These are phyloP conservation scores for Rhysida immarginata DNA, from an alignment of 1,140 invertebrate species.

Conservation along the genomic window DNA sequence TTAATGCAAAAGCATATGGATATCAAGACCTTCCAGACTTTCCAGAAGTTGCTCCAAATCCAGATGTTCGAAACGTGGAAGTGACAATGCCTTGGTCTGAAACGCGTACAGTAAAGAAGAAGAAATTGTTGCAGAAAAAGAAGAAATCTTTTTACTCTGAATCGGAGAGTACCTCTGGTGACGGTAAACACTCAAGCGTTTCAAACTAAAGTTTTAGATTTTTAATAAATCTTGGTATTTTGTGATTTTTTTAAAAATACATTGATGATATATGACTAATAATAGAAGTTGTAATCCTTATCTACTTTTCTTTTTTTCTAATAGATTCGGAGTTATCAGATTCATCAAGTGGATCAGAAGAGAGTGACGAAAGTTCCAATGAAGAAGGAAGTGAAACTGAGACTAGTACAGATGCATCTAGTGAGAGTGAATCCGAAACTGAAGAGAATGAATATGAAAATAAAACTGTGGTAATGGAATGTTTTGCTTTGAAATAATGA, in stretches of 20 bases:
- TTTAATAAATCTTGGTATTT: too few relatives aligned
- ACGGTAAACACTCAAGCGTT: too few relatives aligned
- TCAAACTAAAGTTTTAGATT: too few relatives aligned
- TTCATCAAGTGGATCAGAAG: neutral
- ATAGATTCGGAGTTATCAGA: too few relatives aligned
- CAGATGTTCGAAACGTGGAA: slow-evolving; percentile 59
- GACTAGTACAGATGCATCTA: slow-evolving; percentile 12
- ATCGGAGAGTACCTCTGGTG: slow-evolving; percentile 12
- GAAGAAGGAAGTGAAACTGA: slow-evolving; percentile 13
- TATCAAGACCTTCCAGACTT: slow-evolving; percentile 80
- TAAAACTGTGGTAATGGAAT: too few relatives aligned
- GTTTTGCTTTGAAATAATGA: too few relatives aligned
- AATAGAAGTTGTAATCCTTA: too few relatives aligned
- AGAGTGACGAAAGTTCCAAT: neutral
- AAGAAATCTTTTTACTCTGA: slow-evolving; percentile 39
- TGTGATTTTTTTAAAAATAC: too few relatives aligned
- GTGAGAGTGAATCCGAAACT: slow-evolving; percentile 15
- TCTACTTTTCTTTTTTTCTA: too few relatives aligned
- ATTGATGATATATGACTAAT: too few relatives aligned
- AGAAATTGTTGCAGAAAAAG: slow-evolving; percentile 27
- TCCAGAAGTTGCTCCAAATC: slow-evolving; percentile 57
- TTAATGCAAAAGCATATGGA: slow-evolving; percentile 66
- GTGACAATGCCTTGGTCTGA: slow-evolving; percentile 26
- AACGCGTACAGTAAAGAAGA: slow-evolving; percentile 21
- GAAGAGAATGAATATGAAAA: slow-evolving; percentile 10